Evolutionary conservation across 2,113 vertebrate species (phyloP), one percentile per base, ranked within the genome.

Genomic region (Alethe castanea): DNA sequence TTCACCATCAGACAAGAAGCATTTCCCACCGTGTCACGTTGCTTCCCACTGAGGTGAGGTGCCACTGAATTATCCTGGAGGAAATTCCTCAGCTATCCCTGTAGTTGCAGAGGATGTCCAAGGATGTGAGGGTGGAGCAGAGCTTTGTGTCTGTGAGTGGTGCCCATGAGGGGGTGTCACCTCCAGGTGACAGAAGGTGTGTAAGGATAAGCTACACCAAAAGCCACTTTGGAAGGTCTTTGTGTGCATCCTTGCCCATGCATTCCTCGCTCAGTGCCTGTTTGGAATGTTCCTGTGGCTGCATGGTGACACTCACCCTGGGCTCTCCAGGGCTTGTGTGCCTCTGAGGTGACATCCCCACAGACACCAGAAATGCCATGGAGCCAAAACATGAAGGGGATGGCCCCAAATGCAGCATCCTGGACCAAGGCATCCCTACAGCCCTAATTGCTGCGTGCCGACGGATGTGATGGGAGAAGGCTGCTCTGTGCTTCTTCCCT

Each of bases 221-320:
- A 29, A 80, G 14, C n/a, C 45, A 5, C 54, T 19, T n/a, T n/a
- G 67, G 50, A 16, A 54, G 45, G 26, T 60, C 23, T 59, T 56
- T 13, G 36, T 13, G 36, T 26, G 24, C 56, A 8, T 29, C 56
- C 40, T 36, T 9, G 11, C 25, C 17, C 6, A 3, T 0, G 0
- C 2, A 3, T 60, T 64, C 14, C 23, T 50, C 4, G 0, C 9
- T 5, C 20, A 8, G 24, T 24, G 9, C 36, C 19, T 1, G 0
- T 12, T 4, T 24, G 19, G 42, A 31, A 19, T 0, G 0, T 2
- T 40, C 52, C 44, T 23, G 14, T 2, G 8, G 78, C 38, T 47
- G 53, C 28, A 5, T 5, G 62, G 29, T 29, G 31, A 29, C 61
- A 24, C 11, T 3, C n/a, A 12, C 45, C 23, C 12, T 29, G 42